phyloP scores from a whole-genome alignment of 2,113 vertebrate genomes.

The Pollachius pollachius region DNA sequence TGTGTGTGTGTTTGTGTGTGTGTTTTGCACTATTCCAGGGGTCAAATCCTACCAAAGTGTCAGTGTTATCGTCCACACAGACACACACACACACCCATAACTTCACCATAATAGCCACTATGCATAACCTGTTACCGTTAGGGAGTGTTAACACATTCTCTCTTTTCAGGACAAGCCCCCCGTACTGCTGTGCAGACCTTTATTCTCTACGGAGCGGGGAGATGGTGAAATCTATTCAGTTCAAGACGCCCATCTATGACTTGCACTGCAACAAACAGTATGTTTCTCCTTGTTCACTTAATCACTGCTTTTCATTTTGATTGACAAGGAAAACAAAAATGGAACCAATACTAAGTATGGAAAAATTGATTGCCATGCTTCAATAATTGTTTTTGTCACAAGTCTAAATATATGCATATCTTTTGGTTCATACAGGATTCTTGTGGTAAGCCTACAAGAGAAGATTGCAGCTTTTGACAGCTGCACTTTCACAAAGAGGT shows the following conservation, averaged over 20 bases:
- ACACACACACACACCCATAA: too few species aligned
- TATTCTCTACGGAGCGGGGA: slow-evolving; percentile 93
- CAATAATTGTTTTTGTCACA: too few species aligned
- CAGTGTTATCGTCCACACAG: too few species aligned
- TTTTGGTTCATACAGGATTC: slow-evolving; percentile 77
- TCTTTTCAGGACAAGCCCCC: slow-evolving; percentile 83
- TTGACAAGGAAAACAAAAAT: background rate
- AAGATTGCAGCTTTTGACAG: slow-evolving; percentile 98
- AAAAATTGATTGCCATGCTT: too few species aligned
- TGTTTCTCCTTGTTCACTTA: slow-evolving; percentile 5
- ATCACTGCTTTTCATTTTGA: background rate
- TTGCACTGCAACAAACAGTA: slow-evolving; percentile 96
- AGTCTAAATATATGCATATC: background rate
- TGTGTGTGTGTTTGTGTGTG: too few species aligned
- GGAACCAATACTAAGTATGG: too few species aligned
- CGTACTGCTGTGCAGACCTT: slow-evolving; percentile 94
- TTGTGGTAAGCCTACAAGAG: slow-evolving; percentile 93
- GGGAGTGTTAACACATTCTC: too few species aligned
- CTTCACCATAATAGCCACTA: background rate
- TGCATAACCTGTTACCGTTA: background rate
- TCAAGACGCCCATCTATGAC: slow-evolving; percentile 97
- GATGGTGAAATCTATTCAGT: slow-evolving; percentile 98
- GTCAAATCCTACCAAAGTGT: too few species aligned
- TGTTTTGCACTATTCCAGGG: too few species aligned
- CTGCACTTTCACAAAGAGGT: slow-evolving; percentile 97